Conservation (phyloP, 2,888 invertebrate genomes). For the Invenusta paracnida region DNA sequence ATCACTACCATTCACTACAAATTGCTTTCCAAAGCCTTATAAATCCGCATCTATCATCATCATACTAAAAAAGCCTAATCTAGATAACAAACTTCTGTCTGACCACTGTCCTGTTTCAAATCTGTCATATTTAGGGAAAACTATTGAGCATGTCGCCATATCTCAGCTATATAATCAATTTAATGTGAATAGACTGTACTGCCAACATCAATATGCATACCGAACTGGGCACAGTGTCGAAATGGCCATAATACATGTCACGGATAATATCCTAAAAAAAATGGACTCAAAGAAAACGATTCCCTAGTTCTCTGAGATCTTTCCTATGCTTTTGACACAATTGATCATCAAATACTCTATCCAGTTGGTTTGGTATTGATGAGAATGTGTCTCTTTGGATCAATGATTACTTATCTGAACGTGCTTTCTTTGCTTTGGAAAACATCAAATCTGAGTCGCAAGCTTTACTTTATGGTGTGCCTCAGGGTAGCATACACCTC, state of each 20-base stretch:
- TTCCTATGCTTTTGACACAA: not conserved
- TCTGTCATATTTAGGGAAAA: not conserved
- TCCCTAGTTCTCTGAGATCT: not conserved
- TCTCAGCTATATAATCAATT: not conserved
- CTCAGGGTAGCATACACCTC: not conserved
- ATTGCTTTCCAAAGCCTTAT: constrained; percentile 2
- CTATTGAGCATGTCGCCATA: not conserved
- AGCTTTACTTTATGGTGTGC: not conserved
- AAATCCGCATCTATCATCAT: constrained; percentile 14
- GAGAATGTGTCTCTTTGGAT: not conserved
- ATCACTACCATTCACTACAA: constrained; percentile 11
- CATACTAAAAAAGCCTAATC: not conserved
- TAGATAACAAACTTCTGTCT: constrained; percentile 11
- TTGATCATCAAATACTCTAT: not conserved
- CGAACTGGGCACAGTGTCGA: not conserved
- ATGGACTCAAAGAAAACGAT: not conserved
- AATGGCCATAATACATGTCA: not conserved
- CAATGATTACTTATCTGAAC: not conserved
- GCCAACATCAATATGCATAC: not conserved
- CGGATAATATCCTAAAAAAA: not conserved
- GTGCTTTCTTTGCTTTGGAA: not conserved
- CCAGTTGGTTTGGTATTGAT: not conserved
- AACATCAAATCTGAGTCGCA: not conserved
- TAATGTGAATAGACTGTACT: not conserved
- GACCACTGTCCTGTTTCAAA: not conserved